Evolutionary conservation across 2,888 invertebrate genomes (phyloP), one percentile per base, ranked within the genome.

Genomic region (Drosophila pseudotalamancana): DNA sequence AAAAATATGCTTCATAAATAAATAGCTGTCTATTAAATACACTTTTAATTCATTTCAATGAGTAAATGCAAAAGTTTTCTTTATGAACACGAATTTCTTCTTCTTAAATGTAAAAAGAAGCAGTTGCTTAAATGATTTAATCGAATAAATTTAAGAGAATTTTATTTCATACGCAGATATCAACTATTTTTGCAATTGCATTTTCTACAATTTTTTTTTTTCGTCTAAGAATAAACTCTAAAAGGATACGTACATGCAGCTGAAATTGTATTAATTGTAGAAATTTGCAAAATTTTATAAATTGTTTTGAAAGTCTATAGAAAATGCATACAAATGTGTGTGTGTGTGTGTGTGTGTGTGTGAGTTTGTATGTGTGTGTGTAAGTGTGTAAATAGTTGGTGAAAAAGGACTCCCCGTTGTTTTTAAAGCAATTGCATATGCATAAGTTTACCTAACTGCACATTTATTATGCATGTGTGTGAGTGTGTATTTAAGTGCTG

Each of bases 241-340:
- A 14, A 32, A 32, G 3, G 18, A 37, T 6, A 37, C 6, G 16
- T 8, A 16, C n/a, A n/a, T 5, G 8, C 25, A 35, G 9, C 4
- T 12, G 34, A 27, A 27, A 49, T 19, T 35, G 18, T 35, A 27
- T 49, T 27, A 37, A 27, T 49, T 49, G n/a, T 18, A 6, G 27
- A 49, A 27, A 49, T 9, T n/a, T 18, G 3, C 8, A 27, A 49
- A 37, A 27, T 27, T n/a, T n/a, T 23, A 3, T 4, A 18, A 35
- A 34, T 34, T 34, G 18, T 23, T 4, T 9, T n/a, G n/a, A 48
- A 46, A 25, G 48, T 42, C 42, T 37, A 51, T 35, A 9, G 11
- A 14, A 21, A 48, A 5, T 45, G 48, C 4, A 29, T 25, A 65
- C 59, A 48, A 53, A 53, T 5, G 2, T 18, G 14, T 6, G 21